phyloP scores from a whole-genome alignment of 2,888 invertebrate species.

The Caenorhabditis parvicauda region DNA sequence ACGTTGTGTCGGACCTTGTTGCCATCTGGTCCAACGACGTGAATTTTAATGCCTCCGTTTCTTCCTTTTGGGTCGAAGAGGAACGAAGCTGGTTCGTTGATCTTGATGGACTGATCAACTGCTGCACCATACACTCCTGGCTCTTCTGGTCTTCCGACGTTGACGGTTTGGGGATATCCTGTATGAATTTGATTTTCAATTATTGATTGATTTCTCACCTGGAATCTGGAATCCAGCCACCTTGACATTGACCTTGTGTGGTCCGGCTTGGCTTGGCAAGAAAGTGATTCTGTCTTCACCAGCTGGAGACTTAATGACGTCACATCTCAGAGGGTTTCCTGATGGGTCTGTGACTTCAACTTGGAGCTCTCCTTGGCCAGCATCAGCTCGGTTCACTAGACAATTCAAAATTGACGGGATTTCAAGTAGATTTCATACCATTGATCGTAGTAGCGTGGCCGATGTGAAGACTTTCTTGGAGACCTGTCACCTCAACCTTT shows the following conservation, averaged over 20 bases:
- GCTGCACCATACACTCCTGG: conserved; percentile 66
- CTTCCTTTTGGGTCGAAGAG: conserved; percentile 65
- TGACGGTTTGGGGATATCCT: conserved; percentile 46
- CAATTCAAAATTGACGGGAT: no score
- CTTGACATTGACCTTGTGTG: conserved; percentile 53
- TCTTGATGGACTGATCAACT: conserved; percentile 62
- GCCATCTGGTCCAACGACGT: conserved; percentile 40
- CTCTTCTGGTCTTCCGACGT: conserved; percentile 52
- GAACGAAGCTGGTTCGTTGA: conserved; percentile 66
- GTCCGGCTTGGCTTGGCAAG: conserved; percentile 55
- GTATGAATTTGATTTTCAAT: conserved; percentile 3
- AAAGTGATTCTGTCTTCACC: conserved; percentile 56
- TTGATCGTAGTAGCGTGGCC: conserved; percentile 52
- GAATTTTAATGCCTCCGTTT: conserved; percentile 59
- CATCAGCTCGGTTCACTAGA: conserved; percentile 53
- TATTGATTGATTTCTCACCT: conserved; percentile 24
- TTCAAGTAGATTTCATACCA: conserved; percentile 17
- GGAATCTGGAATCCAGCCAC: conserved; percentile 59
- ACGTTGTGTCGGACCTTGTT: conserved; percentile 53
- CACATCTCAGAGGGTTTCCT: conserved; percentile 46
- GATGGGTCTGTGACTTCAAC: conserved; percentile 57
- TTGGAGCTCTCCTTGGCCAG: conserved; percentile 54
- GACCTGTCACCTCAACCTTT: conserved; percentile 44
- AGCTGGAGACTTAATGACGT: conserved; percentile 42
- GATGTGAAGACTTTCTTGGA: conserved; percentile 38